Percentiles rank a stretch among this genome's conserved stretches.
These are phyloP conservation scores for Coelopa frigida DNA, from an alignment of 1,140 invertebrate genomes.

Conservation along the genomic window DNA sequence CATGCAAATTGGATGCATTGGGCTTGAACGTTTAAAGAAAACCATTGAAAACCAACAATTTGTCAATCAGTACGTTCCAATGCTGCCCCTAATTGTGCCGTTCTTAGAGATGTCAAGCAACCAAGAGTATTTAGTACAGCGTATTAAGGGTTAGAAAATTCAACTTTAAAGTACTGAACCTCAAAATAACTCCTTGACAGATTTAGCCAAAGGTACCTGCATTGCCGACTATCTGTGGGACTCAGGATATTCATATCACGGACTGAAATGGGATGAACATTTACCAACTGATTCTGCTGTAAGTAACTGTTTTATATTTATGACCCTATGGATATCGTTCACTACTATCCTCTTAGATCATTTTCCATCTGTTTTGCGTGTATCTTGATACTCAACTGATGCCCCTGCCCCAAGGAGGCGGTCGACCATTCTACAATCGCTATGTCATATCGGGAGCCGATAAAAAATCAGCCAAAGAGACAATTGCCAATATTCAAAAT, in stretches of 20 bases:
- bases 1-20: slow-evolving; percentile 60
- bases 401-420: slow-evolving; percentile 68
- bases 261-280: slow-evolving; percentile 69
- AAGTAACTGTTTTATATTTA: slow-evolving; percentile 35
- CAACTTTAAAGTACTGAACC: not conserved
- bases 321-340: not conserved
- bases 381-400: slow-evolving; percentile 76
- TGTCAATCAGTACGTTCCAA: slow-evolving; percentile 59
- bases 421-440: slow-evolving; percentile 63
- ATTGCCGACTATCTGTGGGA: slow-evolving; percentile 80
- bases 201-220: slow-evolving; percentile 67
- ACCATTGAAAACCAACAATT: slow-evolving; percentile 54
- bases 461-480: slow-evolving; percentile 45
- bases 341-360: slow-evolving; percentile 51
- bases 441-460: slow-evolving; percentile 38
- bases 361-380: slow-evolving; percentile 74
- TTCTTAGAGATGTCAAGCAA: slow-evolving; percentile 72
- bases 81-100: slow-evolving; percentile 60
- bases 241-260: slow-evolving; percentile 60
- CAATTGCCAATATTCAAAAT: slow-evolving; percentile 34
- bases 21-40: slow-evolving; percentile 61
- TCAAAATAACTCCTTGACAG: slow-evolving; percentile 24
- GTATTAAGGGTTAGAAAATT: slow-evolving; percentile 50
- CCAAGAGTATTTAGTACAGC: slow-evolving; percentile 74
- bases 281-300: slow-evolving; percentile 73